Evolutionary conservation across 2,797 vertebrate species (phyloP).

Genomic region (Clamator glandarius): DNA sequence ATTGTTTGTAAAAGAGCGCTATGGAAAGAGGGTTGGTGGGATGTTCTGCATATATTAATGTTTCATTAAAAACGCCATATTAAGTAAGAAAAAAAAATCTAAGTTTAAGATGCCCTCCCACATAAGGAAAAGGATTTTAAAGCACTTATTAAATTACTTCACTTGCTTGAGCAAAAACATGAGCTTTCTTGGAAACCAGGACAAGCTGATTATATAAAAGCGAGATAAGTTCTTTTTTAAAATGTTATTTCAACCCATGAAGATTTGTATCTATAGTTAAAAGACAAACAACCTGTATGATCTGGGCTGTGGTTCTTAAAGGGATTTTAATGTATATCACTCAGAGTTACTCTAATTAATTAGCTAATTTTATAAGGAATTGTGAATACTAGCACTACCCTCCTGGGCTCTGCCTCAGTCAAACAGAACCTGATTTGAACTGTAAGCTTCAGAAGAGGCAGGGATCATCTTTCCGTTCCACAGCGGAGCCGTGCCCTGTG

Average conservation of each 20-base stretch:
- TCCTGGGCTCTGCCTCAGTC: not conserved
- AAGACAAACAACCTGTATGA: not conserved
- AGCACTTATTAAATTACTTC: constrained; percentile 77
- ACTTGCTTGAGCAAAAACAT: constrained; percentile 75
- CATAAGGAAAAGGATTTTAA: constrained; percentile 73
- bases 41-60: constrained; percentile 63
- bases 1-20: constrained; percentile 44
- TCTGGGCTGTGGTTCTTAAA: not conserved
- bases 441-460: not conserved
- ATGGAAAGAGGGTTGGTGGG: constrained; percentile 53
- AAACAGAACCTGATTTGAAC: not conserved
- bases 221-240: constrained; percentile 23
- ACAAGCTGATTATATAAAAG: constrained; percentile 73
- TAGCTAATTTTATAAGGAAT: not conserved
- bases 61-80: constrained; percentile 73
- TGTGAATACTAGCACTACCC: not conserved
- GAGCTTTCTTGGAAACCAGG: constrained; percentile 76
- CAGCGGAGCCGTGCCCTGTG: not conserved
- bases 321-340: not conserved
- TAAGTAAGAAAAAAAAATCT: constrained; percentile 42
- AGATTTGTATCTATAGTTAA: constrained; percentile 26
- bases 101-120: constrained; percentile 73
- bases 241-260: constrained; percentile 49
- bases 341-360: not conserved
- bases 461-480: not conserved